Base-by-base conservation (phyloP, 2,888 invertebrate species). In the Mycalesis mineus region DNA sequence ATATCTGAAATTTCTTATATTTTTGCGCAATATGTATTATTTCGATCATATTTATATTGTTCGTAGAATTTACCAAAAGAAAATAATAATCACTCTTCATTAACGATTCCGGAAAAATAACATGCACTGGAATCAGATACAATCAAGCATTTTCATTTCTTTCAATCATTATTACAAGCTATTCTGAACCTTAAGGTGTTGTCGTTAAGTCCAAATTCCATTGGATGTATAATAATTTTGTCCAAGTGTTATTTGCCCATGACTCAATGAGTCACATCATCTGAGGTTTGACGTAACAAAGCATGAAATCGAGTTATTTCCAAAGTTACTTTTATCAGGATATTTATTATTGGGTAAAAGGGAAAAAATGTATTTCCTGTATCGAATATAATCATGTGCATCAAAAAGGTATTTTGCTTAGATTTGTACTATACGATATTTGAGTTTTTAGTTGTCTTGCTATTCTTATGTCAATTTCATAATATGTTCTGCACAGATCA, bases 271-370 rank as follows among this genome's bases (percentile, higher is more conserved):
- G n/a, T 41, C 52, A 33, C 52, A 31, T 56, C 52, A 60, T 49
- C 14, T 31, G 22, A 29, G 36, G 28, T n/a, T 15, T 17, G 40
- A 31, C 52, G 59, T 50, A 57, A 57, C 57, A 57, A 57, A 45
- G 52, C 55, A 51, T 56, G 55, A 59, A 52, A 52, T 55, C 41
- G 40, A 31, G 44, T 48, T 56, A 52, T 53, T 52, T 52, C 28
- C 44, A 48, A 47, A 42, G 42, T 51, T 39, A 48, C 36, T 52
- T 60, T 48, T 44, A 52, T 52, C 48, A 49, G 47, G 15, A 13
- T 45, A 51, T 59, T 59, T n/a, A n/a, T n/a, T n/a, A n/a, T n/a
- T n/a, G n/a, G 37, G 40, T 47, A 42, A 58, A 56, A 60, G 53
- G 41, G 29, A 14, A n/a, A 56, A 31, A 47, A 49, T 52, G 29